Base-by-base conservation (phyloP, 2,113 vertebrate species). In the Toxotes jaculatrix region DNA sequence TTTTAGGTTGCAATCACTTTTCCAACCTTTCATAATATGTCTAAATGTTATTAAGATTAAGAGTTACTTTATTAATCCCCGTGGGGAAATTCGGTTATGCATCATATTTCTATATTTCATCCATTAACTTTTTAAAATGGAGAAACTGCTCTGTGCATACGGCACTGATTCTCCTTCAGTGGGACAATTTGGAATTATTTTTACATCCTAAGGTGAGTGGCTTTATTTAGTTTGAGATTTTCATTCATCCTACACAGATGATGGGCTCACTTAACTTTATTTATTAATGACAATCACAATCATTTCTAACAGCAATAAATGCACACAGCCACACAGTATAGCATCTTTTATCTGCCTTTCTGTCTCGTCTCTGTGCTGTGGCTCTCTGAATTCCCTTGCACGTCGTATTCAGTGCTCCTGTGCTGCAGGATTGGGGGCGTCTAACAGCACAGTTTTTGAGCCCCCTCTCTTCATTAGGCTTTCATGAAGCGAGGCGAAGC, bases 391-490 rank as follows among this genome's bases (percentile, higher is more conserved):
- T 84, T 80, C 62, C 74, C 66, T 53, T 79, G 57, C 78, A 40
- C 32, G 31, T 56, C 4, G 27, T 43, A 2, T 66, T 78, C 60
- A 23, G 14, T 57, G 69, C 80, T 77, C 80, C 79, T 8, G 12
- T 85, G 81, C 89, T 88, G 88, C 88, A 84, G 87, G 43, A 80
- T 85, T 64, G 81, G 88, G 88, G 85, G 90, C 78, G 79, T 91
- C 66, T 72, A 81, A 67, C 78, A 51, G 70, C 76, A 66, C 72
- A 0, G 43, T 82, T 77, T 84, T 70, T 27, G 13, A 80, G 73
- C 56, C 71, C 79, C 72, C 79, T 45, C 80, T 78, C 87, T 87
- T 92, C 91, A 94, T 93, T 91, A 93, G 92, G 88, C 87, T 92
- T 92, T 91, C 89, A 87, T 88, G 87, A 90, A 90, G 85, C 75